Percentiles rank a stretch among this genome's conserved stretches.
Evolutionary conservation across 1,140 invertebrate genomes (phyloP).

Genomic region (Oryctes rhinoceros): DNA sequence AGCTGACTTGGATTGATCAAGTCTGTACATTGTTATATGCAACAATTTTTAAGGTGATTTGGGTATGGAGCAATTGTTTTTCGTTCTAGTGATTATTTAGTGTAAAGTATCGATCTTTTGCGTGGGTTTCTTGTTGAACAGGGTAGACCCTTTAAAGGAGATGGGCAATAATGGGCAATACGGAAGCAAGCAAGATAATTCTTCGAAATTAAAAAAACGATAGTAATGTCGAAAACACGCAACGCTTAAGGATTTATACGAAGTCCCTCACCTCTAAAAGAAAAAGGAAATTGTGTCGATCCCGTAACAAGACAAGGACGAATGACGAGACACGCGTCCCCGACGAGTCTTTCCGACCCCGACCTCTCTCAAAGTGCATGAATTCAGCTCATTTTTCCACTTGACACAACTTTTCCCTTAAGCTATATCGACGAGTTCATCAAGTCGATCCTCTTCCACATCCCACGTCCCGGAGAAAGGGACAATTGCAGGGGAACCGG

Average conservation of each 20-base stretch:
- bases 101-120: too few relatives aligned
- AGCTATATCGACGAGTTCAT: conserved; percentile 7
- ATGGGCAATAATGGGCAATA: too few relatives aligned
- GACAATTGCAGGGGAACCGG: not conserved
- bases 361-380: conserved; percentile 12
- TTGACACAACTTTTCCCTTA: conserved; percentile 21
- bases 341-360: not conserved
- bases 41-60: too few relatives aligned
- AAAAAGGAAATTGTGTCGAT: not conserved
- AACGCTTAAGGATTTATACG: not conserved
- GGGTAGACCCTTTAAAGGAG: too few relatives aligned
- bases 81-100: too few relatives aligned
- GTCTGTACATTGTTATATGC: too few relatives aligned
- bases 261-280: not conserved
- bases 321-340: not conserved
- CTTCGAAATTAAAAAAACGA: too few relatives aligned
- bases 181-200: too few relatives aligned
- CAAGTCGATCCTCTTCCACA: not conserved
- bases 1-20: too few relatives aligned
- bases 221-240: not conserved
- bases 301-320: not conserved
- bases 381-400: conserved; percentile 14
- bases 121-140: too few relatives aligned
- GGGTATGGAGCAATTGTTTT: too few relatives aligned
- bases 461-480: not conserved